Percentiles rank a stretch among this genome's conserved stretches.
Conservation (phyloP, 2,888 invertebrate genomes). For the Ennomos quercinarius region DNA sequence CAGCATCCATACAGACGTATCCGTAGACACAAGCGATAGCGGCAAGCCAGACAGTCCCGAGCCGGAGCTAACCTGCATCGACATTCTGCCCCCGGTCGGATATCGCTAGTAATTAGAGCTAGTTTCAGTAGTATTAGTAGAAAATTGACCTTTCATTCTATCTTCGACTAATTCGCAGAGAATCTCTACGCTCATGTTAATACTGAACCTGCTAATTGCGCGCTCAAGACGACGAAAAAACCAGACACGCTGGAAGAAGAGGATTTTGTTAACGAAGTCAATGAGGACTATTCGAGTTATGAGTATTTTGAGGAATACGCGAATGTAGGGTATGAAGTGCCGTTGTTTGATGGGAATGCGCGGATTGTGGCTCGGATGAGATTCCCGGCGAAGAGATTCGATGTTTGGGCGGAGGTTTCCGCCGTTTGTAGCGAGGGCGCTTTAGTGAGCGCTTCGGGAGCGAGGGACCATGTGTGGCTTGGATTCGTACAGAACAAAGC, state of each 20-base stretch:
- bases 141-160: constrained; percentile 45
- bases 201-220: constrained; percentile 52
- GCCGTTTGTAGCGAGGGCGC: constrained; percentile 73
- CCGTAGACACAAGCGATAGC: constrained; percentile 78
- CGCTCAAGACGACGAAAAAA: constrained; percentile 47
- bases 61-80: constrained; percentile 72
- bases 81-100: constrained; percentile 76
- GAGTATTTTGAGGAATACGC: constrained; percentile 66
- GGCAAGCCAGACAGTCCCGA: constrained; percentile 80
- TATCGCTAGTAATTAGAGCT: constrained; percentile 72
- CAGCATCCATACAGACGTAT: constrained; percentile 69
- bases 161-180: constrained; percentile 70
- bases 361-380: constrained; percentile 68
- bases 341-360: constrained; percentile 75
- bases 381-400: constrained; percentile 75
- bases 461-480: constrained; percentile 78
- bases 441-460: constrained; percentile 71
- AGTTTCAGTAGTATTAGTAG: constrained; percentile 49
- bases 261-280: constrained; percentile 61
- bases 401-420: constrained; percentile 79
- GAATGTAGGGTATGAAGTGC: constrained; percentile 66
- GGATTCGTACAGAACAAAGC: constrained; percentile 71
- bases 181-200: constrained; percentile 54
- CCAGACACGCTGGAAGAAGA: constrained; percentile 49
- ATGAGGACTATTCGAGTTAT: constrained; percentile 61